Evolutionary conservation across 1,140 invertebrate genomes (phyloP), one percentile per base, ranked within the genome.

Genomic region (Zaprionus ornatus): DNA sequence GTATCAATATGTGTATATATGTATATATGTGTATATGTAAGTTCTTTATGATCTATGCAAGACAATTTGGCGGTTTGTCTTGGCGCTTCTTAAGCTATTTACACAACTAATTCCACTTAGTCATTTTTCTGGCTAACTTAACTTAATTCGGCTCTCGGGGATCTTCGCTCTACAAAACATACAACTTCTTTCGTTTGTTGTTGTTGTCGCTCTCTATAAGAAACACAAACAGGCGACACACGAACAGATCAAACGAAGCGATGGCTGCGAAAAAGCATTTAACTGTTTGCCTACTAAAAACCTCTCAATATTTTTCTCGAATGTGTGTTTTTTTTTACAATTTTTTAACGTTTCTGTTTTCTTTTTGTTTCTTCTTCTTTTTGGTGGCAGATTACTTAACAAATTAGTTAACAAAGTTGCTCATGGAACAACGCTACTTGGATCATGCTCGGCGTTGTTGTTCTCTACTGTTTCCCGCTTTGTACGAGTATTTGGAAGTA

Each of bases 361-460:
- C 64, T 29, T 61, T 19, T 52, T 40, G 40, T 50, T 45, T 65
- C 50, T 19, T 57, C 45, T 45, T 59, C 21, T 82, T 79, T 80
- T 84, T 85, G 78, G 81, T 76, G 75, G 86, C 73, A 65, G 72
- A 85, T 88, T 90, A 85, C 85, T 90, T 90, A 90, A 90, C 75
- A 90, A 90, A 90, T 90, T 90, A 90, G 86, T 90, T 82, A 90
- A 90, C 85, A 90, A 90, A 82, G 84, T 90, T 88, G 85, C 82
- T 85, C 84, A 84, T 68, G 84, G 84, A 88, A 81, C 82, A 78
- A 79, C 74, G 73, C 64, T 50, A 66, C 70, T 81, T 40, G 32
- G 15, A 56, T 29, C 40, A 6, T 9, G 25, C 27, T 23, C 3
- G 15, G 62, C 63, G 25, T 56, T 56, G 25, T 56, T 56, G 37